Evolutionary conservation across 2,888 invertebrate species (phyloP), one percentile per base, ranked within the genome.

Genomic region (Oconnorella tubifera): DNA sequence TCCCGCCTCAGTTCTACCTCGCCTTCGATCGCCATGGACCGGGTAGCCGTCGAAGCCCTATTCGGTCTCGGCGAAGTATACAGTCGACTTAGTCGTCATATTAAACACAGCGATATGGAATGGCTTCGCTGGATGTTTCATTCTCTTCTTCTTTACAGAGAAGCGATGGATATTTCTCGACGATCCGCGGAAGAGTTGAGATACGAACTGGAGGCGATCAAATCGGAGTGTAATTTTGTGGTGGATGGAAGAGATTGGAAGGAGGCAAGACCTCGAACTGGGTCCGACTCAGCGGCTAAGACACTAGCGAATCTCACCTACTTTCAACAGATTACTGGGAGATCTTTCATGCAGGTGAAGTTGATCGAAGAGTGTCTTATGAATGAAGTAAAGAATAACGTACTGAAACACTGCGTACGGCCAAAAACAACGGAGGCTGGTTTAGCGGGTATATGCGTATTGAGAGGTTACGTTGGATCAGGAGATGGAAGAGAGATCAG

Each of bases 31-130:
- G 53, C 14, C 4, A 19, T 10, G 10, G 10, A 19, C 59, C 59
- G 33, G 6, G 33, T 40, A 3, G 40, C 40, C 33, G 59, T 40
- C 23, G 53, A 4, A 2, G 27, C 66, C 3, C 58, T 70, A 49
- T 19, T 60, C 6, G 70, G 70, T 19, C 62, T 70, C 23, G 63
- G 63, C 2, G 68, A 70, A 31, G 51, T 70, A 3, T 64, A 66
- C 58, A 48, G 56, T 4, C 67, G 68, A 33, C 58, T 63, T 31
- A 64, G 59, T 2, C 63, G 65, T 4, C 25, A 29, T 1, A 27
- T 40, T 29, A 53, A 67, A 0, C 33, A 51, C 51, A 49, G 55
- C 29, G 62, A 61, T n/a, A 25, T 64, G n/a, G 68, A 68, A 32
- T 68, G 70, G 68, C 19, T 33, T 1, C 33, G 63, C 19, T 27